Base-by-base conservation (phyloP, 2,888 invertebrate species). In the Drosophila subsilvestris region DNA sequence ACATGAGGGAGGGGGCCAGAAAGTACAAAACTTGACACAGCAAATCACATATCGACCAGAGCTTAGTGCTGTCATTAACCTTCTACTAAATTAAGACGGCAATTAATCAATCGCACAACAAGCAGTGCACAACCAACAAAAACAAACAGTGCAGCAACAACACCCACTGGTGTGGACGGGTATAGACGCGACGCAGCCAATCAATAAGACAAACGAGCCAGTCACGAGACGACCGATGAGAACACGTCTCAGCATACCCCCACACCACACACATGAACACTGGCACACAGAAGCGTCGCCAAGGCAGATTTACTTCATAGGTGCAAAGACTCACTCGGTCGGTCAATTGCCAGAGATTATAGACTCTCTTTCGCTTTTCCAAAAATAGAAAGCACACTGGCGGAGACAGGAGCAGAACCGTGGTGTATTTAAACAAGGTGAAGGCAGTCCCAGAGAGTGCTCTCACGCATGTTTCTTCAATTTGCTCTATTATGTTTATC, bases 191-290 rank as follows among this genome's bases (percentile, higher is more conserved):
- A 22, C 29, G 44, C 47, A 54, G 68, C 85, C 61, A 80, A 80
- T 87, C 85, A 84, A 88, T 78, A 89, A 85, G 73, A 88, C 63
- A 73, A 88, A 88, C 68, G 75, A 67, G 53, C 66, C 47, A 74
- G 57, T 83, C 78, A 80, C 88, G 74, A 84, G 85, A 82, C 63
- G 85, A 62, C 44, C 62, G 69, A 57, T 47, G 48, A 55, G 44
- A 67, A 58, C 48, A 62, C 10, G 55, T 57, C 54, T 54, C 51
- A 45, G 42, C 62, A 63, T 48, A 65, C 17, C 37, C 62, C 51
- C 48, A 45, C 62, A 65, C 48, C 63, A 20, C 29, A 37, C n/a
- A 37, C 25, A 37, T 6, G 9, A 7, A 20, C 12, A 3, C 32
- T 10, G 32, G 18, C 51, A 32, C 17, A 17, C 29, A 61, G 58